Evolutionary conservation across 1,140 invertebrate species (phyloP).

Genomic region (Camponotus pennsylvanicus): DNA sequence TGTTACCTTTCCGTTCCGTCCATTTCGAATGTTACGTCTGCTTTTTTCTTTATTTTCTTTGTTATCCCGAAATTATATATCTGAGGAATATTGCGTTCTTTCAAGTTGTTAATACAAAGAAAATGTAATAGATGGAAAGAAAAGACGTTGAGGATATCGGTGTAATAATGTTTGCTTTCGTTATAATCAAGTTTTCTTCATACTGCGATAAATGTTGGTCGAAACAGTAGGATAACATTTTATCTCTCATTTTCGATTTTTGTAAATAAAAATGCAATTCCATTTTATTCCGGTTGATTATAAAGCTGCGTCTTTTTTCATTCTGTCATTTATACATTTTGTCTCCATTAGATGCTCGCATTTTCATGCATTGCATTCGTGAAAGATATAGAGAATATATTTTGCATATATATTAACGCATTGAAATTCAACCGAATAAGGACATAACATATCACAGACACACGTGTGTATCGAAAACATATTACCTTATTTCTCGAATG

Average conservation of each 20-base stretch:
- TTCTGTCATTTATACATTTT: not conserved
- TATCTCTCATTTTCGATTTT: not conserved
- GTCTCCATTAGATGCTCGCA: not conserved
- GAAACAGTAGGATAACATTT: not conserved
- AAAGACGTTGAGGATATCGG: constrained; percentile 20
- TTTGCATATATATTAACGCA: not conserved
- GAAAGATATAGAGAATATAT: not conserved
- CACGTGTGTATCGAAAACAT: not conserved
- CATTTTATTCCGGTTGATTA: not conserved
- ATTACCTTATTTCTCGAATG: constrained; percentile 26
- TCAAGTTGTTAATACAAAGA: constrained; percentile 1
- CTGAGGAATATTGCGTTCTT: constrained; percentile 14
- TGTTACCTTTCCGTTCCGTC: not conserved
- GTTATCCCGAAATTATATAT: constrained; percentile 26
- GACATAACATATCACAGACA: not conserved
- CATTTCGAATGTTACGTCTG: constrained; percentile 6
- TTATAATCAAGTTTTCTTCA: constrained; percentile 9
- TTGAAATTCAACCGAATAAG: constrained; percentile 1
- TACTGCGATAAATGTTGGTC: not conserved
- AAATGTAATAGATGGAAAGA: not conserved
- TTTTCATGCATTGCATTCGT: not conserved
- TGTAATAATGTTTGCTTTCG: constrained; percentile 23
- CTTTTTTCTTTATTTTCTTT: not conserved
- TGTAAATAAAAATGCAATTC: constrained; percentile 3
- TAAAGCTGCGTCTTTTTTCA: not conserved